Conservation (phyloP, 2,113 vertebrate genomes). For the Orthonyx spaldingii region DNA sequence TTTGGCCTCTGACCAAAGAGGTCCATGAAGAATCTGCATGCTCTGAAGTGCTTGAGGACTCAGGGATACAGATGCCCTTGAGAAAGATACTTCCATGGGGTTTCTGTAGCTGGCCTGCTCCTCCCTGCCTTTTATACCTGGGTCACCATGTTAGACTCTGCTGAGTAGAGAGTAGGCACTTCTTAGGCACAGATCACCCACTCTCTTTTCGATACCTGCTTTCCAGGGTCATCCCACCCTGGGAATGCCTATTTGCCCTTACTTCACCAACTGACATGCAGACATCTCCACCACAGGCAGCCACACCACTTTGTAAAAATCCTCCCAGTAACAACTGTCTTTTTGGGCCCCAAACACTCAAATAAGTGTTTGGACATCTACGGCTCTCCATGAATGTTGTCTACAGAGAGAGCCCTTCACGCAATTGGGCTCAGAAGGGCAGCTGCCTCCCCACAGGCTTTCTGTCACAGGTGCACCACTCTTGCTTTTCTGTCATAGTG, state of each 20-base stretch:
- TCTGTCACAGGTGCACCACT: not conserved
- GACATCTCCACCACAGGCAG: not conserved
- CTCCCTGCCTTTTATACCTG: not conserved
- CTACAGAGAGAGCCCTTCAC: not conserved
- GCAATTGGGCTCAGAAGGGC: not conserved
- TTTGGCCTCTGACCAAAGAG: not conserved
- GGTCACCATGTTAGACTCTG: not conserved
- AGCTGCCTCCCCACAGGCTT: not conserved
- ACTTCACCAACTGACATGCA: not conserved
- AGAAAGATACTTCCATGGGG: not conserved
- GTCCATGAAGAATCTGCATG: not conserved
- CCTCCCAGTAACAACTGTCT: not conserved
- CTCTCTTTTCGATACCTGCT: not conserved
- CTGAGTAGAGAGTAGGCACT: not conserved
- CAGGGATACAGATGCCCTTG: not conserved
- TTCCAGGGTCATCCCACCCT: fast-evolving
- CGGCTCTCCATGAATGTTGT: not conserved
- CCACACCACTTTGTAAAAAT: not conserved
- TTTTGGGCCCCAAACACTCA: fast-evolving
- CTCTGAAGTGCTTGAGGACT: not conserved
- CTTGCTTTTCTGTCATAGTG: not conserved
- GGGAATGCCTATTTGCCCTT: not conserved
- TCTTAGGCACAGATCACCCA: not conserved
- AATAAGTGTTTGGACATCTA: not conserved
- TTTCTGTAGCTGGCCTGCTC: not conserved